Base-by-base conservation (phyloP, 2,113 vertebrate genomes). In the Lophura nycthemera region DNA sequence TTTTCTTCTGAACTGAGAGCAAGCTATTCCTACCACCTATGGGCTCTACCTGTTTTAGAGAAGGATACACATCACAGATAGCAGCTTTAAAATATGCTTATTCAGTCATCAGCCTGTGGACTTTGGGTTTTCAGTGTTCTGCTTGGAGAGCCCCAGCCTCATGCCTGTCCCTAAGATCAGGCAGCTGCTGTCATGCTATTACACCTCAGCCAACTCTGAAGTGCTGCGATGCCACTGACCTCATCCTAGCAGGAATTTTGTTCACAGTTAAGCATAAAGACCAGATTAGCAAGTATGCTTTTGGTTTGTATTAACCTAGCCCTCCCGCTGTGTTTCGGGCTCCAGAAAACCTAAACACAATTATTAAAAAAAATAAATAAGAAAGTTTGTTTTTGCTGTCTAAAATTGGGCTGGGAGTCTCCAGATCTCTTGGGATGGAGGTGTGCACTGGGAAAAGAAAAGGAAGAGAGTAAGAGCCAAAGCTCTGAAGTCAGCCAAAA, bases 401-500 rank as follows among this genome's bases (percentile, higher is more conserved):
- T 61, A 66, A 82, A 91, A 70, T 91, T 54, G 89, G 70, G n/a
- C 52, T 84, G 21, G 47, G 75, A 88, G 24, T 56, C 85, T 64
- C 34, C 19, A 73, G 60, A 16, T 38, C 92, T 60, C 64, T 64
- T 29, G 75, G 74, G 85, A 83, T 50, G 20, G 38, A 40, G 52
- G 15, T 14, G 34, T 45, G 29, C 60, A 22, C 0, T 50, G 24
- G 79, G 83, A 72, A 87, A 36, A 91, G 79, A 29, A 24, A 19
- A 67, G 20, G 50, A 82, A 85, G 86, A 38, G 36, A 87, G 20
- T 27, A 86, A 65, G 29, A 92, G 36, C 43, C 59, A 83, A 79
- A 94, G 64, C 50, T 79, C 74, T 87, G 45, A 70, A 92, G n/a
- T 77, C 72, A 67, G 75, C 85, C 82, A 75, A 89, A 91, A 91